Conservation (phyloP, 2,113 vertebrate species). For the Oryzias woworae region DNA sequence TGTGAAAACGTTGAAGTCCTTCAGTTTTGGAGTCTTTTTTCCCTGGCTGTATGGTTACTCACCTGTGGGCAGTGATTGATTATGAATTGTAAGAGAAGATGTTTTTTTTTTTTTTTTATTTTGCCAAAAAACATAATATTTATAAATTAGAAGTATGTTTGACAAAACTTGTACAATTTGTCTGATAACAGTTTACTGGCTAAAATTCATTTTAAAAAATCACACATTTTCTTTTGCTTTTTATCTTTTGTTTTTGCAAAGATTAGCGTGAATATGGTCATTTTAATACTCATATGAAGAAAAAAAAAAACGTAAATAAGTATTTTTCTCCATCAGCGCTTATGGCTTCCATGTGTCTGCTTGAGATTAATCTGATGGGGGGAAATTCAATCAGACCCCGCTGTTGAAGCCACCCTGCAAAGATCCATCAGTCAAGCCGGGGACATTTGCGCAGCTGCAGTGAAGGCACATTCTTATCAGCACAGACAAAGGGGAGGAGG, state of each 20-base stretch:
- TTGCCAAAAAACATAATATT: too few relatives aligned
- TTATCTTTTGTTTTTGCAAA: not conserved
- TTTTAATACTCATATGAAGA: constrained; percentile 1
- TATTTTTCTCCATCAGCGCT: constrained; percentile 25
- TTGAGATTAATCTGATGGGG: constrained; percentile 57
- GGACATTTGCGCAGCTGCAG: constrained; percentile 55
- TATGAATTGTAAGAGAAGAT: too few relatives aligned
- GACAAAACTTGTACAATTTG: not conserved
- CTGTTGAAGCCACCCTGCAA: constrained; percentile 53
- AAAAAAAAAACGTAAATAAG: constrained; percentile 1
- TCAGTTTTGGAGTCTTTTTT: too few relatives aligned
- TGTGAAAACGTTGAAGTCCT: too few relatives aligned
- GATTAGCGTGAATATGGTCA: not conserved
- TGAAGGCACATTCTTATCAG: constrained; percentile 44
- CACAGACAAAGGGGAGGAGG: constrained; percentile 47
- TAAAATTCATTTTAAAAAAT: too few relatives aligned
- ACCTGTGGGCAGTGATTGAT: too few relatives aligned
- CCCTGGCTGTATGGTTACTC: too few relatives aligned
- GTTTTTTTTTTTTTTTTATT: too few relatives aligned
- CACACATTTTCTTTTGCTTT: too few relatives aligned
- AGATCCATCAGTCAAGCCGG: constrained; percentile 62
- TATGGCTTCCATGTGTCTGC: constrained; percentile 37
- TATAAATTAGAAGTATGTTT: too few relatives aligned
- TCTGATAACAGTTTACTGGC: not conserved
- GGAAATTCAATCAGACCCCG: constrained; percentile 66